Base-by-base conservation (phyloP, 2,797 vertebrate genomes). In the Megaceryle alcyon region DNA sequence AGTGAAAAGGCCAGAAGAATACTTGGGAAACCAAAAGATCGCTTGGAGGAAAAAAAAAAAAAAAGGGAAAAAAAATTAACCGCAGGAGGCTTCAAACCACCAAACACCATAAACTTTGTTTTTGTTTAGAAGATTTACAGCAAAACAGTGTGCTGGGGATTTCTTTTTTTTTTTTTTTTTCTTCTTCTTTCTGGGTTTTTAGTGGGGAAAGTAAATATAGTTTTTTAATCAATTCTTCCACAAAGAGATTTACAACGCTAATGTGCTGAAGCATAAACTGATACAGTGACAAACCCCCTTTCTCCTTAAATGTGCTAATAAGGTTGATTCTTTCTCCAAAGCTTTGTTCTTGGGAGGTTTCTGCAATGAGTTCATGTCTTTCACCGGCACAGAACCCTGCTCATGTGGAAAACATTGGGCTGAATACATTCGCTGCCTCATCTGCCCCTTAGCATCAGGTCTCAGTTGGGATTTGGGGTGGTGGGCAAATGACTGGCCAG, bases 261-360 rank as follows among this genome's bases (percentile, higher is more conserved):
- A 96, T 81, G 84, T 96, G 93, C 94, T 91, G 88, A 88, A 94
- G 95, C 92, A 91, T 91, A 92, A 94, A 96, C 91, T 79, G 96
- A 97, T 94, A 96, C 95, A 96, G 92, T 97, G 96, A 91, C 95
- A 97, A 97, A 88, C 81, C 68, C 68, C 73, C 56, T 94, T 94
- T 91, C 90, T 95, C 86, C 91, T 93, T 94, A 84, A 96, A 86
- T 94, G 95, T 96, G 97, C 93, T 96, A 97, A 97, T 96, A 96
- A 96, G 93, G 93, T 89, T 96, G 96, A 90, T 97, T 92, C 93
- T 88, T 93, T 96, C 90, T 92, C 81, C 61, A 86, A 88, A 86
- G 88, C 93, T 88, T 94, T 95, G 86, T 90, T 92, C 88, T 90
- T 94, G 91, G 85, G 88, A 93, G 84, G 88, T 93, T 96, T 94